Conservation (phyloP, 2,888 invertebrate species). For the Lacanobia oleracea region DNA sequence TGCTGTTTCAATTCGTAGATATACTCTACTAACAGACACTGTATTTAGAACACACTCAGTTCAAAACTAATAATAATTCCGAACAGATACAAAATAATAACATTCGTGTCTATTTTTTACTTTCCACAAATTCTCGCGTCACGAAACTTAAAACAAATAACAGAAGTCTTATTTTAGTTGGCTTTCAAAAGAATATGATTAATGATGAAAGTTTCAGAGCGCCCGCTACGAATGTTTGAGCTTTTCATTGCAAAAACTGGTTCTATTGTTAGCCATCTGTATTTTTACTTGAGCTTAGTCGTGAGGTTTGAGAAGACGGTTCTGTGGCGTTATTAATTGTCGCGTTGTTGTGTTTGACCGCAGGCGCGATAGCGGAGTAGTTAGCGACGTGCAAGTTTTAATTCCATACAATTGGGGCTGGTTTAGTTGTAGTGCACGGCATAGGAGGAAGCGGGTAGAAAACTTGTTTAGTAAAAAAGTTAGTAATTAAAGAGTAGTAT, state of each 20-base stretch:
- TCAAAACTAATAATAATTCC: conserved; percentile 3
- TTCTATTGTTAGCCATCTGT: conserved; percentile 45
- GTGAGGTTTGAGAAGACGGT: conserved; percentile 4
- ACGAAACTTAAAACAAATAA: conserved; percentile 47
- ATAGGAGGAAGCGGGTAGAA: neutral
- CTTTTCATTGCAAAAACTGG: conserved; percentile 47
- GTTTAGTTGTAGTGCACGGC: conserved; percentile 6
- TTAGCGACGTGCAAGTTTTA: conserved; percentile 53
- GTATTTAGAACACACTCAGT: neutral
- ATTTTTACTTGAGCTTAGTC: conserved; percentile 36
- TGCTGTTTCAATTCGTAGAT: neutral
- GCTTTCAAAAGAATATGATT: conserved; percentile 61
- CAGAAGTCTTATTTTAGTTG: conserved; percentile 47
- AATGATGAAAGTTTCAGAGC: conserved; percentile 58
- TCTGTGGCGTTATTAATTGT: conserved; percentile 45
- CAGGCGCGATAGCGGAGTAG: conserved; percentile 32
- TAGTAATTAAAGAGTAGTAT: too few species aligned
- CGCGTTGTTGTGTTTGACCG: conserved; percentile 36
- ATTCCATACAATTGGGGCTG: conserved; percentile 43
- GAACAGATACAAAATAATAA: conserved; percentile 11
- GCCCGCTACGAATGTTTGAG: conserved; percentile 48
- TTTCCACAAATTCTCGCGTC: conserved; percentile 14
- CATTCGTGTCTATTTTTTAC: neutral
- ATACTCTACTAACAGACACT: neutral
- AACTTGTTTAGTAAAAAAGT: neutral